Conservation (phyloP, 2,113 vertebrate genomes). For the Spermophilus dauricus region DNA sequence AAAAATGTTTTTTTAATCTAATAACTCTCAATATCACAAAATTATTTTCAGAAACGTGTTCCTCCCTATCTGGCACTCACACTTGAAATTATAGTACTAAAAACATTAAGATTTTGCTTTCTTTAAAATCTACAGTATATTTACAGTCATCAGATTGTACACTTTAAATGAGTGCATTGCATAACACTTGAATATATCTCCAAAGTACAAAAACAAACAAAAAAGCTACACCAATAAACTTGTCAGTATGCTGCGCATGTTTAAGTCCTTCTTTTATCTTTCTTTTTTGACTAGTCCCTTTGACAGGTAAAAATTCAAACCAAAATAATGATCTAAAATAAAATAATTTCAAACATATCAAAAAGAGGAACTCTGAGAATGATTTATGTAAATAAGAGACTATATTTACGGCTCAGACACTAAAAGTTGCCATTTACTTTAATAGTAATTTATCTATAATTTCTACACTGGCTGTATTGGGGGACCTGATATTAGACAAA, state of each 20-base stretch:
- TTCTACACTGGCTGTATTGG: not conserved
- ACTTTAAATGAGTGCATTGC: slow-evolving; percentile 50
- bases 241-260: not conserved
- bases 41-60: not conserved
- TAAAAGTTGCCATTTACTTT: slow-evolving; percentile 44
- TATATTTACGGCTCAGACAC: not conserved
- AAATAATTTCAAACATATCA: not conserved
- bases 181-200: slow-evolving; percentile 44
- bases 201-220: slow-evolving; percentile 17
- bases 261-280: not conserved
- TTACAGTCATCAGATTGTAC: slow-evolving; percentile 12
- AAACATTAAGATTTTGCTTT: slow-evolving; percentile 45
- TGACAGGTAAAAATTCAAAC: slow-evolving; percentile 52
- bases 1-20: not conserved
- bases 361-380: slow-evolving; percentile 25
- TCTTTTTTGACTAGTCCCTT: slow-evolving; percentile 37
- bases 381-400: not conserved
- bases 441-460: not conserved
- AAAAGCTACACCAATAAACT: not conserved
- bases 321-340: slow-evolving; percentile 26
- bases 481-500: slow-evolving; percentile 42
- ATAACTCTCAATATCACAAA: not conserved
- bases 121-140: slow-evolving; percentile 35
- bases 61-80: not conserved
- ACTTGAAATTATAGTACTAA: not conserved